These are phyloP conservation scores for Paratilapia polleni DNA, from an alignment of 2,113 vertebrate species.

Conservation along the genomic window DNA sequence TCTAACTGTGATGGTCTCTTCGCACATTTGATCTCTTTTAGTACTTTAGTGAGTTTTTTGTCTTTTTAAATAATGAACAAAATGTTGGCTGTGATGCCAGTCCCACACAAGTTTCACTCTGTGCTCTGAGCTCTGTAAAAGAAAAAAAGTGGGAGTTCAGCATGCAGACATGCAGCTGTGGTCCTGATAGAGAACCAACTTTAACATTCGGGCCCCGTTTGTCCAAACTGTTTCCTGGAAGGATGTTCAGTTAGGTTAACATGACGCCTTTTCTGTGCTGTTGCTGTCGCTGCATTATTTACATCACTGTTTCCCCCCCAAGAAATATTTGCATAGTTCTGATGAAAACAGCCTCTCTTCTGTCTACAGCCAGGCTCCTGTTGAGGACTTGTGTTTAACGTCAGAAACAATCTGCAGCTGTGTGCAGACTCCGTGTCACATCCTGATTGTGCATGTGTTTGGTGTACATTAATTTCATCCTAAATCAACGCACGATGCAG, in stretches of 20 bases:
- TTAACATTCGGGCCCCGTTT: not conserved
- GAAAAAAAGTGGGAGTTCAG: not conserved
- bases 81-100: not conserved
- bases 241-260: not conserved
- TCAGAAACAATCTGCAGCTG: not conserved
- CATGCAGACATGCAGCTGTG: no score
- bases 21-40: not conserved
- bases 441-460: not conserved
- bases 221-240: not conserved
- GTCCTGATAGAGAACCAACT: not conserved
- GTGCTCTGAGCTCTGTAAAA: not conserved
- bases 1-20: not conserved
- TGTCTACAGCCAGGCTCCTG: not conserved
- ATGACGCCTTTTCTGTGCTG: not conserved
- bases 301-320: not conserved
- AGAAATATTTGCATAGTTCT: conserved; percentile 8
- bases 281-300: not conserved
- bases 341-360: conserved; percentile 7
- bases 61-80: no score
- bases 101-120: not conserved
- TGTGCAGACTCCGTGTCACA: not conserved
- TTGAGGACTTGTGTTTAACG: no score
- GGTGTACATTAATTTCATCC: not conserved
- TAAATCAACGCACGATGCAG: no score
- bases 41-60: no score